Percentiles rank a stretch among this genome's conserved stretches.
Evolutionary conservation across 2,797 vertebrate species (phyloP).

Genomic region (Darevskia nairensis): DNA sequence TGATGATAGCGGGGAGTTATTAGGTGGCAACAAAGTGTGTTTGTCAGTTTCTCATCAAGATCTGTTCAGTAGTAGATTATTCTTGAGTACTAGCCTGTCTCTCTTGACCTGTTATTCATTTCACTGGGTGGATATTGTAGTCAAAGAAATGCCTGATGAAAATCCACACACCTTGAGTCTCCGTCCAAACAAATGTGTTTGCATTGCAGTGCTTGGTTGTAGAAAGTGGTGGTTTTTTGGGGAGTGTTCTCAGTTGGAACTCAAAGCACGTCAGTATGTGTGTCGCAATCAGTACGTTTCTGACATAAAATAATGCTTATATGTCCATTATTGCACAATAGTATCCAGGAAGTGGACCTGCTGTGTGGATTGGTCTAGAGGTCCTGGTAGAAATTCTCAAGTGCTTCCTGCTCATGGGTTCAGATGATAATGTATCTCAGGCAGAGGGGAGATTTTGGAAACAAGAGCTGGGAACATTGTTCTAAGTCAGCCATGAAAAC

Average conservation of each 20-base stretch:
- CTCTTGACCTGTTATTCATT: too few relatives aligned
- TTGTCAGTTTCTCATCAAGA: too few relatives aligned
- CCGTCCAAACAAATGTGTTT: background rate
- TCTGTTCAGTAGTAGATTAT: background rate
- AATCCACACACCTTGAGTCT: background rate
- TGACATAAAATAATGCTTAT: background rate
- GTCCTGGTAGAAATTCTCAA: too few relatives aligned
- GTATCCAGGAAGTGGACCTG: background rate
- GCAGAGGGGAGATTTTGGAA: background rate
- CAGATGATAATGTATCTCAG: background rate
- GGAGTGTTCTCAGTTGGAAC: background rate
- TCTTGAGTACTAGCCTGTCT: background rate
- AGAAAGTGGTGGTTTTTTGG: background rate
- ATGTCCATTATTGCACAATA: background rate
- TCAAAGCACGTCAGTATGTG: background rate
- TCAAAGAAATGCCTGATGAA: too few relatives aligned
- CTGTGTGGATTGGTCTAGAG: background rate
- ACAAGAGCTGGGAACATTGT: background rate
- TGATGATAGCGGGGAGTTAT: background rate
- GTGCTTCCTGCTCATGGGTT: background rate
- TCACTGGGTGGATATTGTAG: background rate
- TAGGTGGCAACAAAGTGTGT: too few relatives aligned
- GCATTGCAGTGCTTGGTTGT: background rate
- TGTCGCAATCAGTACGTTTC: background rate
- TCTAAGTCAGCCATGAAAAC: too few relatives aligned